These are phyloP conservation scores for Chitala chitala DNA, from an alignment of 2,113 vertebrate genomes.

Conservation along the genomic window DNA sequence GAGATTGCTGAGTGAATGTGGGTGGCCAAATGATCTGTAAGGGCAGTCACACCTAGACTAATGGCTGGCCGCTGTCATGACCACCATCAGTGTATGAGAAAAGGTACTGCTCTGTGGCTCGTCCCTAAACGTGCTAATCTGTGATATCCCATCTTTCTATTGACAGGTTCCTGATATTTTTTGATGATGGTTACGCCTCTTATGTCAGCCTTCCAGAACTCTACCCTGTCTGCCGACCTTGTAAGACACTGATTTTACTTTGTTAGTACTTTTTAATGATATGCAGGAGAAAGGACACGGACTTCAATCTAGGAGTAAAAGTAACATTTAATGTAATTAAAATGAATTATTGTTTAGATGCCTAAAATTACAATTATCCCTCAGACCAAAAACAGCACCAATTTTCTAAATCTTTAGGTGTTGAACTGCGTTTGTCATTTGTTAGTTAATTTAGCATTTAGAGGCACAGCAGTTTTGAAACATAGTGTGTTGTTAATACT, in stretches of 20 bases:
- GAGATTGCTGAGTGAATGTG: not conserved
- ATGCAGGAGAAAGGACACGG: no score
- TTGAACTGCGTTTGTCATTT: not conserved
- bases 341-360: not conserved
- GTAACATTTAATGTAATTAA: no score
- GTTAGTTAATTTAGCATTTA: no score
- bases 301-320: no score
- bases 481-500: no score
- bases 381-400: not conserved
- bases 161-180: constrained; percentile 91
- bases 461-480: no score
- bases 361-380: not conserved
- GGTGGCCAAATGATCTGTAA: not conserved
- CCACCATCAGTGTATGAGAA: no score
- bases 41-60: no score
- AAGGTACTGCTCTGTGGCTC: not conserved
- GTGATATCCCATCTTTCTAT: not conserved
- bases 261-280: no score
- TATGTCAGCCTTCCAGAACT: constrained; percentile 89
- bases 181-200: constrained; percentile 92
- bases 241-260: no score
- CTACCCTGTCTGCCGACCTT: constrained; percentile 80
- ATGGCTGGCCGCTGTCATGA: no score
- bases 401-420: not conserved
- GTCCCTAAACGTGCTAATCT: not conserved